Percentiles rank a stretch among this genome's conserved stretches.
Conservation (phyloP, 2,113 vertebrate genomes). For the Castor canadensis region DNA sequence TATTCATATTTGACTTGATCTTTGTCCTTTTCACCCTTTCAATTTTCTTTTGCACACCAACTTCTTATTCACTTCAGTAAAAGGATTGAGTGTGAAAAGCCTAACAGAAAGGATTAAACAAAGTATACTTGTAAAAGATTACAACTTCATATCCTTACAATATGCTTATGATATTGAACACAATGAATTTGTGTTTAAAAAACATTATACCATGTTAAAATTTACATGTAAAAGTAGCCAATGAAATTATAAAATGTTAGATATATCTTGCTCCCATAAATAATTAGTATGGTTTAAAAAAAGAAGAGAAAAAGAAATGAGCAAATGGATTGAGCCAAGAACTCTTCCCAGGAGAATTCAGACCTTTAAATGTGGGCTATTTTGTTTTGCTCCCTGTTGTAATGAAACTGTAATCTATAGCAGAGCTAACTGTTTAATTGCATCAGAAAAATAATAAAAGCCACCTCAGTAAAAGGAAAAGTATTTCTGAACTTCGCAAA, state of each 20-base stretch:
- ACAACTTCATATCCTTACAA: slow-evolving; percentile 12
- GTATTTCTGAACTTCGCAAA: slow-evolving; percentile 41
- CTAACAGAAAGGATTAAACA: slow-evolving; percentile 32
- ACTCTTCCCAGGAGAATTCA: slow-evolving; percentile 31
- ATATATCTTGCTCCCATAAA: slow-evolving; percentile 20
- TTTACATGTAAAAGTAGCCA: slow-evolving; percentile 35
- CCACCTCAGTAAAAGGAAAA: neutral
- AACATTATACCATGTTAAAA: neutral
- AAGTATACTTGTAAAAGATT: neutral
- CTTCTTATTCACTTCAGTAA: slow-evolving; percentile 34
- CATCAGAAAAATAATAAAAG: slow-evolving; percentile 18
- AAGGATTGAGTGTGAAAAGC: slow-evolving; percentile 15
- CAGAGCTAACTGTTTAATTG: slow-evolving; percentile 9
- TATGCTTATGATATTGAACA: slow-evolving; percentile 35
- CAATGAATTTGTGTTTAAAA: neutral
- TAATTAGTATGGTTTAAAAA: neutral
- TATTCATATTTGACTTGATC: slow-evolving; percentile 61
- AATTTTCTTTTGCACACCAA: slow-evolving; percentile 52
- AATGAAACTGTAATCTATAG: slow-evolving; percentile 2
- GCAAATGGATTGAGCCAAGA: slow-evolving; percentile 23
- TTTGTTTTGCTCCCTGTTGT: slow-evolving; percentile 30
- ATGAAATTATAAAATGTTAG: neutral
- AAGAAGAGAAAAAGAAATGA: slow-evolving; percentile 25
- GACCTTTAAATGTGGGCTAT: slow-evolving; percentile 10
- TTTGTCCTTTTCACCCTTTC: slow-evolving; percentile 73